phyloP scores from a whole-genome alignment of 2,888 invertebrate species.

The Tenthredo livida region DNA sequence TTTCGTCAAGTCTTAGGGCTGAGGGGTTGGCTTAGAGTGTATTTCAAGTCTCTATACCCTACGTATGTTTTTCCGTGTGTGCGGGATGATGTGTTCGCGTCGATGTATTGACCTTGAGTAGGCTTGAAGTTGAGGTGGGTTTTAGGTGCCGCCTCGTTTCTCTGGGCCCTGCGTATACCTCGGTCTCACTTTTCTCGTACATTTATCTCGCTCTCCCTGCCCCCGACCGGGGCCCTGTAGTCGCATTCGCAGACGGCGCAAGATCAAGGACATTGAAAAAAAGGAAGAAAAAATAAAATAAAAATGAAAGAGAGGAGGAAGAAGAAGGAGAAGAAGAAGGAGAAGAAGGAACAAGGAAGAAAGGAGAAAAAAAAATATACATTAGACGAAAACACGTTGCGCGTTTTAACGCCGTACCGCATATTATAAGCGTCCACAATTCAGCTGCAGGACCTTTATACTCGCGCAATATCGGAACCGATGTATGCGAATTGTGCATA shows the following conservation, averaged over 20 bases:
- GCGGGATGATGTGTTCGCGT: slow-evolving; percentile 37
- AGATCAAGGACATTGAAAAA: slow-evolving; percentile 77
- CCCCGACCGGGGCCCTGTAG: slow-evolving; percentile 69
- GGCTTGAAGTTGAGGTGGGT: slow-evolving; percentile 76
- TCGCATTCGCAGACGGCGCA: slow-evolving; percentile 78
- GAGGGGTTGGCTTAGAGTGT: slow-evolving; percentile 51
- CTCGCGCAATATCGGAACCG: neutral
- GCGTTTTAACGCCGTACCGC: slow-evolving; percentile 69
- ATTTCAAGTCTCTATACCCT: neutral
- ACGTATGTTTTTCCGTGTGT: neutral
- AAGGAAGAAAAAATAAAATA: neutral
- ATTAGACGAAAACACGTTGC: slow-evolving; percentile 78
- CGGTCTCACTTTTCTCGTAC: slow-evolving; percentile 61
- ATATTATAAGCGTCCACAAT: slow-evolving; percentile 49
- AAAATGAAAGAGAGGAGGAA: neutral
- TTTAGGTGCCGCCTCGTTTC: slow-evolving; percentile 64
- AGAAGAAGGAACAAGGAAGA: neutral
- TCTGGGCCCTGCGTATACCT: slow-evolving; percentile 41
- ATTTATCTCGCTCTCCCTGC: slow-evolving; percentile 57
- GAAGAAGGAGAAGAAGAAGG: neutral
- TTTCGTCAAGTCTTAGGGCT: neutral
- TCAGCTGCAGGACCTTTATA: neutral
- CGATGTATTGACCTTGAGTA: slow-evolving; percentile 77
- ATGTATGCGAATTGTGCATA: neutral
- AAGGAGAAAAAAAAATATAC: slow-evolving; percentile 69